Conservation (phyloP, 2,113 vertebrate species). For the Oxyruncus cristatus region DNA sequence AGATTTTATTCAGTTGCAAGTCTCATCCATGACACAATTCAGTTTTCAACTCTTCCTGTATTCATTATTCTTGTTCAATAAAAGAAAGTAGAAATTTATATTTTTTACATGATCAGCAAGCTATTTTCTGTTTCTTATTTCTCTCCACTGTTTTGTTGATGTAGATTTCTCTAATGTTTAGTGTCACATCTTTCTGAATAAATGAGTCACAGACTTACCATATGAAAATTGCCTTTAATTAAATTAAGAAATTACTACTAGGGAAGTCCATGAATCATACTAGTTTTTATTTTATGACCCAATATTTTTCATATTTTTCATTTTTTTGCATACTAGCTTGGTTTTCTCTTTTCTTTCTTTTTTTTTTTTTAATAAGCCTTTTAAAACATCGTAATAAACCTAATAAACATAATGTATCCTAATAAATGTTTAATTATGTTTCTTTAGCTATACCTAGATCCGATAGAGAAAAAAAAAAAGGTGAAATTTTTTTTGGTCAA, state of each 20-base stretch:
- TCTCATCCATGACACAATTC: background rate
- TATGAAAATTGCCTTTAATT: background rate
- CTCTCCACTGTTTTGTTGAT: background rate
- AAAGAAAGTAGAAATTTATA: background rate
- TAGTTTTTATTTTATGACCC: background rate
- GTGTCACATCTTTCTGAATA: background rate
- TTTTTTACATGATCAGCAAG: background rate
- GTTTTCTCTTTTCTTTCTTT: background rate
- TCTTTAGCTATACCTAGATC: background rate
- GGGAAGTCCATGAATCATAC: background rate
- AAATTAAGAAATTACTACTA: background rate
- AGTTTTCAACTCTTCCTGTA: background rate
- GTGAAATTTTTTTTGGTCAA: background rate
- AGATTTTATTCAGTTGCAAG: background rate
- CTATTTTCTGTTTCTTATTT: background rate
- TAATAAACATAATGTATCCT: background rate
- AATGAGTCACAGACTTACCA: background rate
- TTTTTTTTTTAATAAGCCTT: background rate
- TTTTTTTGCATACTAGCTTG: background rate
- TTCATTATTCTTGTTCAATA: background rate
- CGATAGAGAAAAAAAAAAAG: background rate
- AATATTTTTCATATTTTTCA: background rate
- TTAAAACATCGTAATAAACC: background rate
- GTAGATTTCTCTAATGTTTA: background rate
- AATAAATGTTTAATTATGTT: background rate